Evolutionary conservation across 1,140 invertebrate genomes (phyloP), one percentile per base, ranked within the genome.

Genomic region (Cotesia vestalis): DNA sequence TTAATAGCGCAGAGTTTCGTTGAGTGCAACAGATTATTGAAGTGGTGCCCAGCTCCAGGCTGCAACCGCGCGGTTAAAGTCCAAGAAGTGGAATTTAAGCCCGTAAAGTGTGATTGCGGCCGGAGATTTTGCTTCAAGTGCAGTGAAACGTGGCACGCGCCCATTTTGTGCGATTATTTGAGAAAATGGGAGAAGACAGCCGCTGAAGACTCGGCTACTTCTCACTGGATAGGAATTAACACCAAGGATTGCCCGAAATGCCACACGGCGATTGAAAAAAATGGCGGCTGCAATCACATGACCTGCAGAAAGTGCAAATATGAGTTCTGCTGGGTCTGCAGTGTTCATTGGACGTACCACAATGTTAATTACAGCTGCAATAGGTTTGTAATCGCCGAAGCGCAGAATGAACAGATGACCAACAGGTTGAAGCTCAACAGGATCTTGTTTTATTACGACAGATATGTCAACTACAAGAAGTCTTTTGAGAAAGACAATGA

Each of bases 221-320:
- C 96, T 17, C 99, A 99, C 84, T 99, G 98, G 98, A 98, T 99
- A 80, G 96, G 96, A 66, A 98, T 97, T 4, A 99, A 99, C 87
- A 99, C 98, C 38, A 99, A 99, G 90, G 98, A 99, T 88, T 99
- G 98, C 89, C 98, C 98, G n/a, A 97, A 96, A 81, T 99, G 98
- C 88, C 97, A 97, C 85, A 97, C 98, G 3, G 99, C 96, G 0
- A 99, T 99, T 79, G 96, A 98, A 85, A 98, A 98, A 86, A 96
- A 99, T 88, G 98, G 98, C 59, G 98, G 98, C 36, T 99, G 98
- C 87, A 99, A 99, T 88, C 98, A 99, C 85, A 99, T 99, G 97
- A 94, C 98, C 4, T 99, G 98, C 87, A 98, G 98, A 88, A 99
- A 96, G 84, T 99, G 98, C 84, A 97, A 97, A 85, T 92, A 95